Conservation (phyloP, 2,113 vertebrate genomes). For the Onychorhynchus coronatus region DNA sequence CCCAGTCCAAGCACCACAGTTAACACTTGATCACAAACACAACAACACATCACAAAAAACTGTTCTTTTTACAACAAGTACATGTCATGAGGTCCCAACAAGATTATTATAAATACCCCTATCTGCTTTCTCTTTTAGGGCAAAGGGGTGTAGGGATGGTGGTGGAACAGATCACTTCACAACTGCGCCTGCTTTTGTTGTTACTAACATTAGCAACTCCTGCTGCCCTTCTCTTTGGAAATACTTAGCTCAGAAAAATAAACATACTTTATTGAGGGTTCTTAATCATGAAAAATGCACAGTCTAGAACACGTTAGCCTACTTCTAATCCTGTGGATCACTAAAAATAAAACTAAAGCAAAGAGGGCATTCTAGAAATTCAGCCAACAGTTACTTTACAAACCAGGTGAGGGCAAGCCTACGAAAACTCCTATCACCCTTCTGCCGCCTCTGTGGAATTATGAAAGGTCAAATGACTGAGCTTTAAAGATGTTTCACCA, state of each 20-base stretch:
- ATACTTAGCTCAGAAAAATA: not conserved
- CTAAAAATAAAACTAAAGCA: not conserved
- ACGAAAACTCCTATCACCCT: not conserved
- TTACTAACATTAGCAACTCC: not conserved
- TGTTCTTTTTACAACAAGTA: rapidly evolving
- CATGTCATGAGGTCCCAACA: rapidly evolving
- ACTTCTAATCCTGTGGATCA: not conserved
- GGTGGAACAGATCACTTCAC: not conserved
- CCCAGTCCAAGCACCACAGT: not conserved
- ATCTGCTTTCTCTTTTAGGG: not conserved
- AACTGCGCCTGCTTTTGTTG: not conserved
- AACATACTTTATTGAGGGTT: not conserved
- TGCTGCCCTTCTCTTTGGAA: not conserved
- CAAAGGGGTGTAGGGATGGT: rapidly evolving
- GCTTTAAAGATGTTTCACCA: not conserved
- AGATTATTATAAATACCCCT: not conserved
- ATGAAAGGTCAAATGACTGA: not conserved
- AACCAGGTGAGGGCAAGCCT: not conserved
- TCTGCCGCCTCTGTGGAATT: not conserved
- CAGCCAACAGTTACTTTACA: not conserved
- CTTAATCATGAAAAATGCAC: not conserved
- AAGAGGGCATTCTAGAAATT: not conserved
- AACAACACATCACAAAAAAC: not conserved
- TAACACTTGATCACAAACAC: not conserved
- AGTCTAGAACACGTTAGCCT: not conserved